These are phyloP conservation scores for Platycercus adscitus DNA, from an alignment of 2,113 vertebrate species.

Conservation along the genomic window DNA sequence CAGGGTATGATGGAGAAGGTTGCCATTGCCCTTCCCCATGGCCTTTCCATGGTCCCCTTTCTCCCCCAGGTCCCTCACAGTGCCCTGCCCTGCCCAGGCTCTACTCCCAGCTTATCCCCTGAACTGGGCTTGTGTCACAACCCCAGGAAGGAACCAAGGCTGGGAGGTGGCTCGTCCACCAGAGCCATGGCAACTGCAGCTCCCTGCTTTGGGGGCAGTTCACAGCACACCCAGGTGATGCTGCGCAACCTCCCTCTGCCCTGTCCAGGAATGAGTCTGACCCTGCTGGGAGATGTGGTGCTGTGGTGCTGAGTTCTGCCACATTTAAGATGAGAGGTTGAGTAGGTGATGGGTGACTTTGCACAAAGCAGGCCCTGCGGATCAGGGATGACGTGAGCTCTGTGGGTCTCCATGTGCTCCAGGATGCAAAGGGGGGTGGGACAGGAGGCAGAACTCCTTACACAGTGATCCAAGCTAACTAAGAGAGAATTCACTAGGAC, in stretches of 20 bases:
- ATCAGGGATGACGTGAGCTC: not conserved
- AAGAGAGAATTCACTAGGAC: not conserved
- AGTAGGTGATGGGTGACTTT: not conserved
- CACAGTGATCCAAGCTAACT: not conserved
- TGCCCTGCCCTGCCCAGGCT: not conserved
- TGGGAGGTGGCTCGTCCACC: not conserved
- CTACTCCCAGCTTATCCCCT: not conserved
- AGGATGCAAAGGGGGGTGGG: not conserved
- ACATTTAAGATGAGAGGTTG: not conserved
- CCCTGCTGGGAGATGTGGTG: not conserved
- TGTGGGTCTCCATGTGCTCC: not conserved
- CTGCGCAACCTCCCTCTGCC: not conserved
- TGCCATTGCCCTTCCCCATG: not conserved
- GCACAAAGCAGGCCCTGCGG: not conserved
- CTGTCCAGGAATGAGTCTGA: not conserved
- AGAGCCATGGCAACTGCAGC: not conserved
- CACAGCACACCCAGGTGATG: not conserved
- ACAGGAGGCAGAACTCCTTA: not conserved
- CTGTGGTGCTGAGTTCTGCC: not conserved
- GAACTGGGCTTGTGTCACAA: not conserved
- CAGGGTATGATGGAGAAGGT: not conserved
- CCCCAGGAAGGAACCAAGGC: not conserved
- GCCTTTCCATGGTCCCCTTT: not conserved
- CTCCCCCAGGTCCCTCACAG: not conserved
- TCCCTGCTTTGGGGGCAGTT: fast-evolving